Percentiles rank a stretch among this genome's conserved stretches.
phyloP scores from a whole-genome alignment of 2,113 vertebrate species.

The Anseranas semipalmata region DNA sequence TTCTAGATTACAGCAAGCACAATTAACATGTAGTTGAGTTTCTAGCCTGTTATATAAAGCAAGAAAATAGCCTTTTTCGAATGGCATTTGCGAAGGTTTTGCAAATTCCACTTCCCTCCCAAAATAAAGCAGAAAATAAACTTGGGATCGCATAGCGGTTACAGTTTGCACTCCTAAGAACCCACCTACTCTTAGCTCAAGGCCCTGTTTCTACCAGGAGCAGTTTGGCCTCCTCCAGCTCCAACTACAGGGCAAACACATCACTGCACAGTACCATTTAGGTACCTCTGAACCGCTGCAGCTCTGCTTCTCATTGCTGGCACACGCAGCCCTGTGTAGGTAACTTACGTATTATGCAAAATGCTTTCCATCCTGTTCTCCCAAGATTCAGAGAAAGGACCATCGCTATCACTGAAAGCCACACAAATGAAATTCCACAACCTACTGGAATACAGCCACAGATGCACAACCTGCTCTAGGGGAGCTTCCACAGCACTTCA shows the following conservation, averaged over 20 bases:
- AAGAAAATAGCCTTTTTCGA: not conserved
- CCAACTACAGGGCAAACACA: not conserved
- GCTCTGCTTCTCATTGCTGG: not conserved
- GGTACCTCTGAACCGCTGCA: not conserved
- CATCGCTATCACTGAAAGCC: not conserved
- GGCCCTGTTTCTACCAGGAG: not conserved
- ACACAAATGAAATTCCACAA: not conserved
- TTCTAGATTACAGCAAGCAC: not conserved
- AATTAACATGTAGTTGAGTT: not conserved
- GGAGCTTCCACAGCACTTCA: not conserved
- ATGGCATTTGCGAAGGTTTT: not conserved
- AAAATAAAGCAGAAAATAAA: not conserved
- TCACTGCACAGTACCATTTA: fast-evolving
- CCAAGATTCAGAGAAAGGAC: not conserved
- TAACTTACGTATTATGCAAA: not conserved
- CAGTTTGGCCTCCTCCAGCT: not conserved
- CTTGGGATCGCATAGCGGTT: not conserved
- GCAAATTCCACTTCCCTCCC: not conserved
- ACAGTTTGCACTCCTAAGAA: not conserved
- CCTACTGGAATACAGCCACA: not conserved
- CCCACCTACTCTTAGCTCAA: not conserved
- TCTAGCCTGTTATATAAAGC: not conserved
- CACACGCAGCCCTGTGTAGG: fast-evolving
- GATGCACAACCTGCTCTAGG: not conserved
- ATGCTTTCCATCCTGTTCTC: not conserved